Base-by-base conservation (phyloP, 1,140 invertebrate genomes). In the Anoplolepis gracilipes region DNA sequence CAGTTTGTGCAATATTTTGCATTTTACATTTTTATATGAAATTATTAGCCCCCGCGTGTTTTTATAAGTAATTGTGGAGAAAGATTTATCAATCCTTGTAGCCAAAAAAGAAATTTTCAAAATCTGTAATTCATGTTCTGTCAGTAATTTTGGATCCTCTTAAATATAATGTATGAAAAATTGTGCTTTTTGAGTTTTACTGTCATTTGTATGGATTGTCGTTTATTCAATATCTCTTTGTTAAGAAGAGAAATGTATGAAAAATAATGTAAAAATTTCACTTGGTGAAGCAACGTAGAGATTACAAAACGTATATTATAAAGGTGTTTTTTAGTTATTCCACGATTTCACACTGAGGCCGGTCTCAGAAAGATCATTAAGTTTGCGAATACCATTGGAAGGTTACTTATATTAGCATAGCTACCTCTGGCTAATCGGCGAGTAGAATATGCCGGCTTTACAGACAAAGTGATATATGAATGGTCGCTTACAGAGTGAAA, bases 311-410 rank as follows among this genome's bases (percentile, higher is more conserved):
- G n/a, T n/a, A n/a, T n/a, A 16, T 36, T 19, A 7, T 10, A 30
- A 22, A 78, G 13, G 5, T 7, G 6, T 5, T 16, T 1, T 19
- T 30, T 78, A 0, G 22, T 33, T 33, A 46, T 67, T 84, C 36
- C 7, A 25, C 42, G 6, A 65, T n/a, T 84, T 88, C 13, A 53
- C 78, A 84, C 70, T 69, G 76, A 11, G 11, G 8, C 22, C 33
- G 19, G 49, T 61, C 49, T 28, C 16, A 36, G 22, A 53, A 33
- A 61, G 11, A n/a, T 57, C 33, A 13, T 59, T n/a, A 49, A 79
- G 7, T 69, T 33, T 46, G 33, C 6, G 42, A 16, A 11, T 30
- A 33, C 3, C n/a, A 28, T 49, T 13, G 11, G 30, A 22, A n/a
- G 7, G 22, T 36, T 16, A 53, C 10, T 19, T 49, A 5, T 55